These are phyloP conservation scores for Thyatira batis DNA, from an alignment of 2,888 invertebrate genomes.

Conservation along the genomic window DNA sequence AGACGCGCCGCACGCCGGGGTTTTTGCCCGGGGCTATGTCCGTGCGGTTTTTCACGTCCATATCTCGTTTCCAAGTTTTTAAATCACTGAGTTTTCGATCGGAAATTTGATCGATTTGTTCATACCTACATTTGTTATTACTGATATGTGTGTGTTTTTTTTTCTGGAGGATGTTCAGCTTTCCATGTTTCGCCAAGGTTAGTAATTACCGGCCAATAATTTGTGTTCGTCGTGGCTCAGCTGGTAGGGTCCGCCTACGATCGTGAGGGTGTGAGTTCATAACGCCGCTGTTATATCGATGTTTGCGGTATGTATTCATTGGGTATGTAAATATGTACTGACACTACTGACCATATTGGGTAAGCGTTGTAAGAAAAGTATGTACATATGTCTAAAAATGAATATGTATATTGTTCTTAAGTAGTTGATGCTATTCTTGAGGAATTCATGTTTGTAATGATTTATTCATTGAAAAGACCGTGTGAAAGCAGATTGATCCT, in stretches of 20 bases:
- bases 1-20: slow-evolving; percentile 58
- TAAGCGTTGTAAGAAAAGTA: background rate
- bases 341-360: background rate
- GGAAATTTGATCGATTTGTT: slow-evolving; percentile 33
- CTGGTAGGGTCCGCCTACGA: background rate
- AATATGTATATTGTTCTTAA: too few species aligned
- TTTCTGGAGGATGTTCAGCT: background rate
- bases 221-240: background rate
- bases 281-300: background rate
- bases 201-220: background rate
- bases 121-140: slow-evolving; percentile 23
- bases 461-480: too few species aligned
- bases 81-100: slow-evolving; percentile 28
- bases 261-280: background rate
- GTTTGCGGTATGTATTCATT: background rate
- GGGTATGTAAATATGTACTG: too few species aligned
- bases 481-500: too few species aligned
- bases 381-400: background rate
- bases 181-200: background rate
- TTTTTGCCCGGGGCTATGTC: slow-evolving; percentile 51
- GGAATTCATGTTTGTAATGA: too few species aligned
- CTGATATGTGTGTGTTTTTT: background rate
- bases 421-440: too few species aligned
- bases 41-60: slow-evolving; percentile 46
- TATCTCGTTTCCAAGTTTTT: slow-evolving; percentile 31